Base-by-base conservation (phyloP, 2,888 invertebrate species). In the Phortica magna region DNA sequence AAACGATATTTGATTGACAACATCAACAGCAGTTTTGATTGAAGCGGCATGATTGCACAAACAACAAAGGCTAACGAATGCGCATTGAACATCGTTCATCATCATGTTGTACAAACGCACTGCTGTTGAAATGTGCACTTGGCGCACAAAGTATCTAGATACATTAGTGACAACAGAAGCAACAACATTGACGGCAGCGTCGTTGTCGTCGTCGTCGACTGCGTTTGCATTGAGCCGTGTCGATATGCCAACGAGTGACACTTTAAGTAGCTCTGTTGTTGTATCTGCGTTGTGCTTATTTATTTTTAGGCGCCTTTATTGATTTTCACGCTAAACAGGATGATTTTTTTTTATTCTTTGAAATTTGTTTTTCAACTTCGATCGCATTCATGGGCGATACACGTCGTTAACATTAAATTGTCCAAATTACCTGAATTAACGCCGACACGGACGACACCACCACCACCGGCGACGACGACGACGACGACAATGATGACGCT, bases 371-470 rank as follows among this genome's bases (percentile, higher is more conserved):
- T n/a, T 55, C 55, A 17, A 7, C 31, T 61, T 61, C 61, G 48
- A 48, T 22, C 61, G 2, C 31, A 31, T 59, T 61, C 70, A 71
- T 55, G 22, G 53, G 80, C 90, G 91, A 89, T 89, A 89, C 91
- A 90, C 91, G 85, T 88, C 90, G 88, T 88, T 89, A 90, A 88
- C 89, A 90, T 90, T 89, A 89, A 91, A 91, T 91, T 90, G 90
- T 89, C 91, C 91, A 90, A 90, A 87, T 89, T 90, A 89, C 88
- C 88, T 90, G 88, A 89, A 89, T 55, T 57, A 57, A 43, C 42
- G 59, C 42, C 22, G 22, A 55, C 7, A 43, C 61, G 61, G 17
- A 10, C 64, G 43, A 73, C 59, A 59, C 22, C 61, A 10, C 12
- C 31, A n/a, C 42, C 12, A 5, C 43, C 5, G 22, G 19, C 12